Conservation (phyloP, 2,113 vertebrate genomes). For the Glaucomys volans region DNA sequence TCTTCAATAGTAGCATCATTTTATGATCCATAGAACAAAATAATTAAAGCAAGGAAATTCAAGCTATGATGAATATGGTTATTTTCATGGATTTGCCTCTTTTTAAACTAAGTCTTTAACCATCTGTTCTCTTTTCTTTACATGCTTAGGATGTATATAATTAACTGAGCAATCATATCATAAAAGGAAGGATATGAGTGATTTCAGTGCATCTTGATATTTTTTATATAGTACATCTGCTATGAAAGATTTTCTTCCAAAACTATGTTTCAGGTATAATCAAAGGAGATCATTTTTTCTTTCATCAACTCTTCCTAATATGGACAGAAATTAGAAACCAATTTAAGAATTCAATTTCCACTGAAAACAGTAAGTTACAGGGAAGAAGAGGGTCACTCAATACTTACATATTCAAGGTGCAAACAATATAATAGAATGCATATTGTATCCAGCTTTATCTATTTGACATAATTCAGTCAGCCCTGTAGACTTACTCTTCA, state of each 20-base stretch:
- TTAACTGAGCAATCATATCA: constrained; percentile 74
- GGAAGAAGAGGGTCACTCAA: background rate
- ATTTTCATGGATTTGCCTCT: constrained; percentile 45
- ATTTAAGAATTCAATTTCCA: constrained; percentile 49
- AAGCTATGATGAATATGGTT: constrained; percentile 34
- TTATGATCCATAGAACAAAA: constrained; percentile 50
- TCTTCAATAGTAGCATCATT: background rate
- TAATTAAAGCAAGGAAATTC: constrained; percentile 50
- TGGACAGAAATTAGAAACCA: constrained; percentile 9
- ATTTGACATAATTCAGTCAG: background rate
- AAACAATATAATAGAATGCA: background rate
- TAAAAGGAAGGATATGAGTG: constrained; percentile 73
- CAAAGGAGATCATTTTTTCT: constrained; percentile 37
- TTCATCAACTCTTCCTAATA: constrained; percentile 49
- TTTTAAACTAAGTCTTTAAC: constrained; percentile 68
- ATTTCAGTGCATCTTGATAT: constrained; percentile 62
- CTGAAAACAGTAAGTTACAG: constrained; percentile 3
- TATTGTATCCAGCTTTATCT: background rate
- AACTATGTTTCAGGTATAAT: constrained; percentile 62
- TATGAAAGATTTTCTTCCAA: constrained; percentile 55
- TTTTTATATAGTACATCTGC: constrained; percentile 50
- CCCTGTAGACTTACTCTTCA: background rate
- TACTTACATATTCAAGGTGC: background rate
- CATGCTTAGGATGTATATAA: constrained; percentile 70
- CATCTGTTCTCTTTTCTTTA: constrained; percentile 77